phyloP scores from a whole-genome alignment of 2,797 vertebrate species.

The Pantherophis alleghaniensis region DNA sequence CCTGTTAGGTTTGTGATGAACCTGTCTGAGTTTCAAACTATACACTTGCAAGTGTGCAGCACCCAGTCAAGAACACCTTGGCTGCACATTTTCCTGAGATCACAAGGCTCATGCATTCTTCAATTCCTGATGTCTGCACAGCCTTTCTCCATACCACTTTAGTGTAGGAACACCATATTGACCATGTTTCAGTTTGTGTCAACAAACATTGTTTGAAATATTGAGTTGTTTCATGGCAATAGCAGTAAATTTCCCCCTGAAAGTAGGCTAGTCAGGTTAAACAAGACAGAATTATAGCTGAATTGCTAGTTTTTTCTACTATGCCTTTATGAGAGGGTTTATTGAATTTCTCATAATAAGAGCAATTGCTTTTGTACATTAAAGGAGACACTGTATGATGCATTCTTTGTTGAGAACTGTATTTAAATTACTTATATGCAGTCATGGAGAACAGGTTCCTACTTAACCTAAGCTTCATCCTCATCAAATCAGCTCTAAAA shows the following conservation, averaged over 20 bases:
- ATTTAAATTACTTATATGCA: slow-evolving; percentile 12
- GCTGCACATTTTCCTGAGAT: neutral
- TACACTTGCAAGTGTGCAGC: neutral
- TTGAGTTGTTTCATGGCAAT: slow-evolving; percentile 43
- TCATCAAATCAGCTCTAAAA: neutral
- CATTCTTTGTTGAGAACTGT: neutral
- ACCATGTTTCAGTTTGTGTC: slow-evolving; percentile 20
- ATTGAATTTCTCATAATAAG: slow-evolving; percentile 37
- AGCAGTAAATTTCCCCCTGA: slow-evolving; percentile 52
- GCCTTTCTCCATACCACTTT: neutral
- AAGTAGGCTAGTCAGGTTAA: slow-evolving; percentile 39
- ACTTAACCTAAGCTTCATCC: neutral
- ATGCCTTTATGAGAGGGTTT: slow-evolving; percentile 30
- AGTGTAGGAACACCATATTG: neutral
- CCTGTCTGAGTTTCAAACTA: neutral
- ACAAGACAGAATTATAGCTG: slow-evolving; percentile 34
- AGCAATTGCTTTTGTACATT: slow-evolving; percentile 37
- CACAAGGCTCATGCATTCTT: neutral
- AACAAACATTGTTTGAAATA: slow-evolving; percentile 48
- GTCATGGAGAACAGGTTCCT: neutral
- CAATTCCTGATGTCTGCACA: neutral
- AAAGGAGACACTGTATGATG: slow-evolving; percentile 17
- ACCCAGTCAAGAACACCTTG: neutral
- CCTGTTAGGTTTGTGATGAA: neutral
- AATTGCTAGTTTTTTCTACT: slow-evolving; percentile 34